A percentile compares a stretch with the other conserved stretches of the same genome.
Conservation (phyloP, 1,140 invertebrate genomes). For the Cotesia vestalis region DNA sequence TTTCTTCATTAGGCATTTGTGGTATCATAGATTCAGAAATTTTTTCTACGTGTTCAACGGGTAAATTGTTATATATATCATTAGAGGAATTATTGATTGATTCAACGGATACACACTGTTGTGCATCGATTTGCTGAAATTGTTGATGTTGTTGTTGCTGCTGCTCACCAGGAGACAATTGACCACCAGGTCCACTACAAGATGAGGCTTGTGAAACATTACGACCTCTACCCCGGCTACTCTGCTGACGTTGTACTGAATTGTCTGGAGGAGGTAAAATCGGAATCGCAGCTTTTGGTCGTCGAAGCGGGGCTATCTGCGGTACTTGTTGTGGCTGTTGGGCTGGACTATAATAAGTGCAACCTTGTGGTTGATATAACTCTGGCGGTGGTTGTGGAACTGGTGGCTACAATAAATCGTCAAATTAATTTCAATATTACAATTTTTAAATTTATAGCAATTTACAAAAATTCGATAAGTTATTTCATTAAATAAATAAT, state of each 20-base stretch:
- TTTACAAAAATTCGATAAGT: too few species aligned
- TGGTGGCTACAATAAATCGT: conserved; percentile 43
- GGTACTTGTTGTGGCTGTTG: conserved; percentile 65
- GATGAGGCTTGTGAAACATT: not conserved
- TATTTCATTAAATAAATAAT: too few species aligned
- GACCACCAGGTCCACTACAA: not conserved
- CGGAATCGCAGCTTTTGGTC: conserved; percentile 71
- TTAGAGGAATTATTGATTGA: too few species aligned
- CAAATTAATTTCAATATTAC: not conserved
- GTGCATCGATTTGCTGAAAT: not conserved
- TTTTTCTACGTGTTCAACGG: too few species aligned
- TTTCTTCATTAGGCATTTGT: too few species aligned
- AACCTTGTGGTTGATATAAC: conserved; percentile 68
- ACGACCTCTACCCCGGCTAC: conserved; percentile 48
- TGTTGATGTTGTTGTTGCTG: not conserved
- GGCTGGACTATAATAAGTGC: conserved; percentile 67
- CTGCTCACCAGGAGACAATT: not conserved
- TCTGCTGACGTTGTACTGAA: conserved; percentile 45
- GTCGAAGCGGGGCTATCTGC: conserved; percentile 60
- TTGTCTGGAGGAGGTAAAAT: conserved; percentile 70
- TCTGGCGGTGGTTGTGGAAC: conserved; percentile 66
- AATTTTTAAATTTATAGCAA: too few species aligned
- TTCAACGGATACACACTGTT: too few species aligned
- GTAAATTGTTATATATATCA: too few species aligned
- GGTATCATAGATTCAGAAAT: too few species aligned